These are phyloP conservation scores for Tauraco hartlaubi DNA, from an alignment of 2,797 vertebrate species.

Conservation along the genomic window DNA sequence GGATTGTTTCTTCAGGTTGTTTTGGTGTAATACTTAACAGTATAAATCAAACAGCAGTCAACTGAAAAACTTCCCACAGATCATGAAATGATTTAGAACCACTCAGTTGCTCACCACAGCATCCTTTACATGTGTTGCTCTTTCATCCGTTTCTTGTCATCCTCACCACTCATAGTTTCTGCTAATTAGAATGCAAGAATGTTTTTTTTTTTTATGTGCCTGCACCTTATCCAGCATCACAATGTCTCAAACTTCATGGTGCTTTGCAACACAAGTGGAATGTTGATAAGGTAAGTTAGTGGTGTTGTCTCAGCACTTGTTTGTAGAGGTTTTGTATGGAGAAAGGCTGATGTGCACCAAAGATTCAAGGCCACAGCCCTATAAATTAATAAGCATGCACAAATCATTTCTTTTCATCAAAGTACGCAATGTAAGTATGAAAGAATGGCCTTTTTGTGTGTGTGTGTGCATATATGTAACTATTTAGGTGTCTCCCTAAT, in stretches of 20 bases:
- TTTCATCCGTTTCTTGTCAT: slow-evolving; percentile 1
- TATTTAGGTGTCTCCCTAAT: neutral
- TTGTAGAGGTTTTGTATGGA: neutral
- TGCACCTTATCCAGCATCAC: neutral
- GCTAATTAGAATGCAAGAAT: neutral
- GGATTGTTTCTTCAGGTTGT: neutral
- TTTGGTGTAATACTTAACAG: neutral
- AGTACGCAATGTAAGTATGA: neutral
- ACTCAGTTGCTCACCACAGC: neutral
- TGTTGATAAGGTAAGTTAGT: neutral
- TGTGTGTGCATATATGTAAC: neutral
- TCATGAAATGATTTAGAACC: neutral
- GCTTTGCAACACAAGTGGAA: neutral
- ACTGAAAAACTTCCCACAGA: neutral
- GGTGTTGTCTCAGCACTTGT: neutral
- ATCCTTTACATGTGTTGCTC: neutral
- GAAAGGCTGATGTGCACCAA: neutral
- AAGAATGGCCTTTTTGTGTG: neutral
- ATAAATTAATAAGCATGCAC: neutral
- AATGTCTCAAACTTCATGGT: neutral
- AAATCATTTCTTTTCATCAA: neutral
- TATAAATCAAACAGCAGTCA: neutral
- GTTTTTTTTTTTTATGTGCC: neutral
- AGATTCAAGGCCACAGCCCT: neutral
- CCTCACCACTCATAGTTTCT: neutral